These are phyloP conservation scores for Mylabris phalerata DNA, from an alignment of 1,140 invertebrate genomes.

Conservation along the genomic window DNA sequence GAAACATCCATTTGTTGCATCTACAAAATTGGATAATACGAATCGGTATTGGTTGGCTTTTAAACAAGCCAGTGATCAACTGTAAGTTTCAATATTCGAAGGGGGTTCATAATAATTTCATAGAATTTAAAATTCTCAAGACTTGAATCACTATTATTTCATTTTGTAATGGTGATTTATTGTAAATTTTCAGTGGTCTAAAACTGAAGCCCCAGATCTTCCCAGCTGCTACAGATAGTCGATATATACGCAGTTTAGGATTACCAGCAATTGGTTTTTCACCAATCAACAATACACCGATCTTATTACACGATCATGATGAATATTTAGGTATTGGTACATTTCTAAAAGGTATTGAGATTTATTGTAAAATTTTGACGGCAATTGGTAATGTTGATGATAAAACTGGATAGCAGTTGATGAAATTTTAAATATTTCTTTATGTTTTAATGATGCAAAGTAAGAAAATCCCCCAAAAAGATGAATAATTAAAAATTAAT, in stretches of 20 bases:
- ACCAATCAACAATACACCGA: constrained; percentile 67
- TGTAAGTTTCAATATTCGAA: constrained; percentile 40
- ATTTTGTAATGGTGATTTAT: too few relatives aligned
- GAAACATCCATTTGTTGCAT: constrained; percentile 56
- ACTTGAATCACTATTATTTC: too few relatives aligned
- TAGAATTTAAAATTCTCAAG: too few relatives aligned
- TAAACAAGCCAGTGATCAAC: constrained; percentile 52
- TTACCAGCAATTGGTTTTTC: constrained; percentile 73
- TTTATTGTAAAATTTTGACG: constrained; percentile 58
- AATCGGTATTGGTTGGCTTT: constrained; percentile 82
- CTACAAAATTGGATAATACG: constrained; percentile 56
- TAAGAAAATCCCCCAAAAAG: too few relatives aligned
- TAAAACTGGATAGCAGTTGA: constrained; percentile 2
- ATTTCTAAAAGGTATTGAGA: constrained; percentile 65
- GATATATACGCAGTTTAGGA: constrained; percentile 58
- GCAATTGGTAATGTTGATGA: constrained; percentile 28
- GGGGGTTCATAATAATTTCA: too few relatives aligned
- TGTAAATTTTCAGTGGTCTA: constrained; percentile 47
- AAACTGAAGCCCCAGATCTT: constrained; percentile 63
- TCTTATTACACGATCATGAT: constrained; percentile 72
- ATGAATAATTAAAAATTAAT: neutral
- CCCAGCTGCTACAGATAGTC: constrained; percentile 72
- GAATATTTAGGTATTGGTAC: constrained; percentile 63
- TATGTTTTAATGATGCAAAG: neutral
- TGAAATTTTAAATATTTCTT: too few relatives aligned